Conservation (phyloP, 2,113 vertebrate species). For the Lichenostomus cassidix region DNA sequence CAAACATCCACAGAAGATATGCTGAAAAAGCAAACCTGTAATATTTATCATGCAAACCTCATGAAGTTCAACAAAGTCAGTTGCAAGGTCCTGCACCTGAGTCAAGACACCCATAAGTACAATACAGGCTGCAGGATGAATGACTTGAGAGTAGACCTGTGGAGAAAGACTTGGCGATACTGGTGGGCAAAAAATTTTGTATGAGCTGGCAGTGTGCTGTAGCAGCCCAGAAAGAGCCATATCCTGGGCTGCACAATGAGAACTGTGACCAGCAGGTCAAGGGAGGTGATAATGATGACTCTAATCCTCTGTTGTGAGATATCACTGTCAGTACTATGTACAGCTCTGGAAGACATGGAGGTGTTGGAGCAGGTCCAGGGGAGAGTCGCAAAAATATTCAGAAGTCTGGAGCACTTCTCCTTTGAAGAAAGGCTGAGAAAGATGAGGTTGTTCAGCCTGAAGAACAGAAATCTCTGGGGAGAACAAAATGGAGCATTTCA, state of each 20-base stretch:
- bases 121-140: neutral
- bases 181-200: neutral
- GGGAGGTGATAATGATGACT: neutral
- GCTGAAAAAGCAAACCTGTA: neutral
- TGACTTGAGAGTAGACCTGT: neutral
- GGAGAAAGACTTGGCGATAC: neutral
- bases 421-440: neutral
- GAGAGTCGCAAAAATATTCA: neutral
- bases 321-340: neutral
- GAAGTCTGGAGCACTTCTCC: neutral
- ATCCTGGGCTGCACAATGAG: neutral
- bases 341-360: neutral
- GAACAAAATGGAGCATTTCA: neutral
- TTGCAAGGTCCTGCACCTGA: neutral
- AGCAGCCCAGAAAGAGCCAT: neutral
- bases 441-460: neutral
- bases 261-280: rapidly evolving
- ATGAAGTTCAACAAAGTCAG: neutral
- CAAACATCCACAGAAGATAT: neutral
- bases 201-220: neutral
- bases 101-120: neutral
- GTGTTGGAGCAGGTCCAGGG: neutral
- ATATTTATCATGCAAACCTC: neutral
- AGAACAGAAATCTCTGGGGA: neutral
- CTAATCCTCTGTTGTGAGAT: neutral